Evolutionary conservation across 37 sponge, comb jelly and placozoan genomes (phyloP).

Genomic region (Chondrosia reniformis): DNA sequence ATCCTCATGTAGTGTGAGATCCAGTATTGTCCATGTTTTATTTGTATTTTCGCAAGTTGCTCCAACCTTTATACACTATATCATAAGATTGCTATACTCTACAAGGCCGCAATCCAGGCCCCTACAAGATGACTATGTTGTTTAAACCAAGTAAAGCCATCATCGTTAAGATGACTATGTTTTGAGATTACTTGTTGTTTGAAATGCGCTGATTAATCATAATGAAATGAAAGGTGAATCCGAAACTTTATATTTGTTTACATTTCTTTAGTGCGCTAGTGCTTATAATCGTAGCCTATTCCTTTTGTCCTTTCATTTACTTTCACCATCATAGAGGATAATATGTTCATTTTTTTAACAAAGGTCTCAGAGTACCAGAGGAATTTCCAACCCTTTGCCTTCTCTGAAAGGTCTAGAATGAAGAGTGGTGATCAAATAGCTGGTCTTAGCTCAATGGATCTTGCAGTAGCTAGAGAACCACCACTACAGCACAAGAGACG

Average conservation of each 20-base stretch:
- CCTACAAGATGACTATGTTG: background rate
- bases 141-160: background rate
- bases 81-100: no score
- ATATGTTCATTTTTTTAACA: no score
- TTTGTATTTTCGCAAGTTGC: no score
- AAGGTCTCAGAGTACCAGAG: conserved; percentile 19
- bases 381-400: background rate
- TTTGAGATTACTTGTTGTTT: background rate
- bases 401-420: background rate
- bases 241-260: no score
- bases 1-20: no score
- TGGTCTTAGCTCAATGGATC: conserved; percentile 36
- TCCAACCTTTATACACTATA: no score
- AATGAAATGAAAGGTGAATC: background rate
- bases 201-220: background rate
- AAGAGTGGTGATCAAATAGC: no score
- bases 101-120: background rate
- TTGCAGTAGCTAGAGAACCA: conserved; percentile 40
- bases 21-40: no score
- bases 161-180: background rate
- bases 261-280: background rate
- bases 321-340: no score
- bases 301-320: background rate
- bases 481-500: conserved; percentile 33
- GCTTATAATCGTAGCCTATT: background rate